Evolutionary conservation across 2,888 invertebrate species (phyloP), one percentile per base, ranked within the genome.

Genomic region (Cryptocephalus moraei): DNA sequence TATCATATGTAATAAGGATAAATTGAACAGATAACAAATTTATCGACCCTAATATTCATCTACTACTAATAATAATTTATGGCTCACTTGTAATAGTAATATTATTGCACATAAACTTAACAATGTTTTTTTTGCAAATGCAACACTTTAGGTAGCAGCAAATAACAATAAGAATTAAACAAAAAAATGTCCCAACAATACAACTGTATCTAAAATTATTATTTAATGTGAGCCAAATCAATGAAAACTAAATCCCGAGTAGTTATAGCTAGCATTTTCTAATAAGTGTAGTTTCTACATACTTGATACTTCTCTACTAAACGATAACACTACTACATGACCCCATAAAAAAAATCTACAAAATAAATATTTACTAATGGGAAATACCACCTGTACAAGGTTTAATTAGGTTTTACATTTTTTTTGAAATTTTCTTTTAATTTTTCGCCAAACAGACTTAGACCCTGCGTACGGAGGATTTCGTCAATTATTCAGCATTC

Each of bases 91-190:
- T 22, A 4, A 45, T 43, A 46, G 14, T 46, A 46, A 47, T 43
- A 47, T 49, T 41, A 52, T 49, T 52, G 49, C 49, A 49, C 46
- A 45, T 44, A 51, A 52, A 52, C 51, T 44, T 52, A 44, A 52
- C 49, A 49, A 52, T 47, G 38, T 43, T 44, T 48, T 49, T 47
- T 51, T 52, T 52, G 49, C 43, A 48, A 48, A 45, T 45, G 44
- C 47, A 42, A 22, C 48, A 45, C 51, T 46, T 48, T 47, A 38
- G 43, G 41, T 46, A 46, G 49, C 44, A 51, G 48, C 49, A 49
- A 52, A 52, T 49, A 52, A 52, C 51, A 49, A 52, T 49, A 49
- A 42, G 48, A 36, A 22, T 43, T 42, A 52, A 52, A 52, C 45
- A 45, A 34, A 40, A 48, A 49, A 51, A 40, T 38, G 22, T 45